Percentiles rank a stretch among this genome's conserved stretches.
Conservation (phyloP, 23 tunicate genomes). For the Diplosoma virens region DNA sequence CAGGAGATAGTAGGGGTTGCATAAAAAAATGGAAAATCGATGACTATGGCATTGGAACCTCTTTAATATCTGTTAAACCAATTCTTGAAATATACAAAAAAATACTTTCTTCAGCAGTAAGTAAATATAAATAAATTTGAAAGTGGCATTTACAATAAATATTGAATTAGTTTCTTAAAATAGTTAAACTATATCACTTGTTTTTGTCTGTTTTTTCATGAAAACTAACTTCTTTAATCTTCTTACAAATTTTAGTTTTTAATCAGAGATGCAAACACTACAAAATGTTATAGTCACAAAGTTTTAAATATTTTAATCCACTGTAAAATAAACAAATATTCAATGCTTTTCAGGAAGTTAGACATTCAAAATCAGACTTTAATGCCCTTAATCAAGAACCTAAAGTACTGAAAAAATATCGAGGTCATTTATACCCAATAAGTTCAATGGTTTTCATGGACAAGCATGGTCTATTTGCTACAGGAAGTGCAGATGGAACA, state of each 20-base stretch:
- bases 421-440: conserved; percentile 47
- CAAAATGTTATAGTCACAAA: no score
- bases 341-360: no score
- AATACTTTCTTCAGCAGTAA: neutral
- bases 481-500: conserved; percentile 73
- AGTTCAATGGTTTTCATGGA: conserved; percentile 64
- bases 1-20: conserved; percentile 80
- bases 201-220: no score
- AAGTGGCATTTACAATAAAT: no score
- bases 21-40: conserved; percentile 61
- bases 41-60: conserved; percentile 56
- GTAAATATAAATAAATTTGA: neutral
- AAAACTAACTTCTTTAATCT: no score
- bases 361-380: no score
- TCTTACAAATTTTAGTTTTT: no score
- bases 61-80: neutral
- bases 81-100: neutral
- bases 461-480: conserved; percentile 43
- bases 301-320: no score
- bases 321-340: no score
- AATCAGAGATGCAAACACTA: no score
- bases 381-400: conserved; percentile 39
- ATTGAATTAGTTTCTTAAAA: no score
- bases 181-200: no score
- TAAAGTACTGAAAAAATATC: conserved; percentile 15